These are phyloP conservation scores for Trialeurodes vaporariorum DNA, from an alignment of 1,140 invertebrate species.

Conservation along the genomic window DNA sequence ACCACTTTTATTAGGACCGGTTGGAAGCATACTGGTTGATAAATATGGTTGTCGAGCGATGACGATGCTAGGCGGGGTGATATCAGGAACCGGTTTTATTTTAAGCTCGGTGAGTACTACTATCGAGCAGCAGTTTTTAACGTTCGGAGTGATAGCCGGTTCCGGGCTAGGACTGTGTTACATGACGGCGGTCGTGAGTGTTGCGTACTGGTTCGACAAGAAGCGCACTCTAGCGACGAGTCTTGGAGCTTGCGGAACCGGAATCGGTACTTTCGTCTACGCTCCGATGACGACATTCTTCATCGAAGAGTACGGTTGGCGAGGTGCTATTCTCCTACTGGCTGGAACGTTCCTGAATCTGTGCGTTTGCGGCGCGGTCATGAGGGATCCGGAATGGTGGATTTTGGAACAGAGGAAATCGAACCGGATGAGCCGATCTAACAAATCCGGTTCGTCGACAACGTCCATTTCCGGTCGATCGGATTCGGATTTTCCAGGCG, in stretches of 20 bases:
- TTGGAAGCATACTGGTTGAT: slow-evolving; percentile 76
- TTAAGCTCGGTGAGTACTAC: slow-evolving; percentile 63
- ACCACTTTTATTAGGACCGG: slow-evolving; percentile 70
- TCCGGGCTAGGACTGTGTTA: slow-evolving; percentile 78
- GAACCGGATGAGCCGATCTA: slow-evolving; percentile 24
- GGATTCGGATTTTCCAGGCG: not conserved
- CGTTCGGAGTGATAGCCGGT: slow-evolving; percentile 74
- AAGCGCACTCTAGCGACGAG: slow-evolving; percentile 84
- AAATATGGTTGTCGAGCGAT: slow-evolving; percentile 59
- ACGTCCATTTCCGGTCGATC: not conserved
- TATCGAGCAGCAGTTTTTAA: slow-evolving; percentile 66
- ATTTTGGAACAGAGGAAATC: slow-evolving; percentile 46
- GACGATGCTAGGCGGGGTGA: slow-evolving; percentile 42
- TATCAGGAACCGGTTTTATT: slow-evolving; percentile 69
- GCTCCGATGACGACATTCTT: slow-evolving; percentile 70
- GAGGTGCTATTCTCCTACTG: slow-evolving; percentile 66
- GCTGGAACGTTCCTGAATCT: slow-evolving; percentile 77
- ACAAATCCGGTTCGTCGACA: not conserved
- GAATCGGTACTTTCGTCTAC: slow-evolving; percentile 76
- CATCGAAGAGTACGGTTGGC: slow-evolving; percentile 70
- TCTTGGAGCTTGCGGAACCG: slow-evolving; percentile 80
- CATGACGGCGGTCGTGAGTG: slow-evolving; percentile 82
- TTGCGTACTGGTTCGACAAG: slow-evolving; percentile 93
- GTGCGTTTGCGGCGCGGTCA: slow-evolving; percentile 71
- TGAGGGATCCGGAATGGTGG: slow-evolving; percentile 68